A percentile compares a stretch with the other conserved stretches of the same genome.
Evolutionary conservation across 2,888 invertebrate species (phyloP).

Genomic region (Cerastis rubricosa): DNA sequence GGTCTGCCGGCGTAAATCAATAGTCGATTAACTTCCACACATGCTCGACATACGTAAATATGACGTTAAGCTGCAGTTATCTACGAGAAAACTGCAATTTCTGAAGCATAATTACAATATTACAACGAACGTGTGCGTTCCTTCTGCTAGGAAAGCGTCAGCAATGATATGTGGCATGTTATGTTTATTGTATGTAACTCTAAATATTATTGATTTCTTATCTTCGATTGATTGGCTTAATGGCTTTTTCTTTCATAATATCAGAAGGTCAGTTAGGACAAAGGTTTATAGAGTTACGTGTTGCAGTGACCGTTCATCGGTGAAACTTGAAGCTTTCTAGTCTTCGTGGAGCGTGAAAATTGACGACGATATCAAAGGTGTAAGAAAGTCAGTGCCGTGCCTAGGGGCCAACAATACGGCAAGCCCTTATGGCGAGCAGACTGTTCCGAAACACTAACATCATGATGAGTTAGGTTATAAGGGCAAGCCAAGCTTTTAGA

Average conservation of each 20-base stretch:
- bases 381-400: too few relatives aligned
- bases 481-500: too few relatives aligned
- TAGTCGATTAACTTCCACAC: conserved; percentile 13
- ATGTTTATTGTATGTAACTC: conserved; percentile 24
- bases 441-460: too few relatives aligned
- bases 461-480: too few relatives aligned
- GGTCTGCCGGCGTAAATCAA: conserved; percentile 21
- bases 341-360: neutral
- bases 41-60: conserved; percentile 54
- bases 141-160: conserved; percentile 33
- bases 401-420: too few relatives aligned
- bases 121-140: conserved; percentile 18
- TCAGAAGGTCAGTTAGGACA: conserved; percentile 21
- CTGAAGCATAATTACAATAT: conserved; percentile 17
- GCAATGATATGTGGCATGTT: conserved; percentile 7
- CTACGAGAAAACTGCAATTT: conserved; percentile 23
- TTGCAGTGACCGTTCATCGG: too few relatives aligned
- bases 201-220: conserved; percentile 39
- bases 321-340: neutral
- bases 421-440: too few relatives aligned
- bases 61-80: conserved; percentile 54
- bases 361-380: neutral
- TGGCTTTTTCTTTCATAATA: conserved; percentile 16
- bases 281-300: neutral
- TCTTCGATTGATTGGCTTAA: neutral